A percentile compares a stretch with the other conserved stretches of the same genome.
Evolutionary conservation across 2,113 vertebrate species (phyloP).

Genomic region (Acanthochromis polyacanthus): DNA sequence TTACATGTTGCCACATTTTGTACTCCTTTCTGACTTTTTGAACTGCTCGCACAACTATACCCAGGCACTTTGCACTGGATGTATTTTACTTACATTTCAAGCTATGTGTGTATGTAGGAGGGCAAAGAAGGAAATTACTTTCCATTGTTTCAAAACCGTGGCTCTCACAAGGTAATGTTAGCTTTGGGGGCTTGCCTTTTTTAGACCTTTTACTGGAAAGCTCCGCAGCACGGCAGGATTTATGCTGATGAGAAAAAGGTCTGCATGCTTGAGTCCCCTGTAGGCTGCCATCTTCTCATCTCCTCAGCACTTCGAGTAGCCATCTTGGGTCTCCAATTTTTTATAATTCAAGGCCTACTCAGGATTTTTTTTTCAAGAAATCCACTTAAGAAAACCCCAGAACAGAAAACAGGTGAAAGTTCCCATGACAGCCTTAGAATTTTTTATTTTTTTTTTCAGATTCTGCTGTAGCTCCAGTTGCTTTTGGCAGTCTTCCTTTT

Average conservation of each 20-base stretch:
- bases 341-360: neutral
- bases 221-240: conserved; percentile 63
- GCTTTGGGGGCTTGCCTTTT: conserved; percentile 50
- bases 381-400: neutral
- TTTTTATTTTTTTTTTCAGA: neutral
- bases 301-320: conserved; percentile 35
- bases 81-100: conserved; percentile 45
- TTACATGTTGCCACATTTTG: conserved; percentile 33
- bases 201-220: conserved; percentile 44
- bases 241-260: conserved; percentile 74
- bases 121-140: conserved; percentile 59
- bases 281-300: conserved; percentile 45
- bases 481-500: conserved; percentile 15
- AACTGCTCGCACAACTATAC: conserved; percentile 53
- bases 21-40: conserved; percentile 41
- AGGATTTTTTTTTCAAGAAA: neutral
- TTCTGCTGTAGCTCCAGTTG: conserved; percentile 14
- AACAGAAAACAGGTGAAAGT: neutral
- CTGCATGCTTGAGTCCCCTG: conserved; percentile 41
- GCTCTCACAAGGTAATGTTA: conserved; percentile 55
- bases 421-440: neutral
- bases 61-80: conserved; percentile 14
- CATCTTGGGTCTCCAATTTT: conserved; percentile 38
- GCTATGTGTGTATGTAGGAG: conserved; percentile 38
- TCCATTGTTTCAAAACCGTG: conserved; percentile 51